A percentile compares a stretch with the other conserved stretches of the same genome.
Conservation (phyloP, 1,140 invertebrate genomes). For the Rhopalosiphum maidis region DNA sequence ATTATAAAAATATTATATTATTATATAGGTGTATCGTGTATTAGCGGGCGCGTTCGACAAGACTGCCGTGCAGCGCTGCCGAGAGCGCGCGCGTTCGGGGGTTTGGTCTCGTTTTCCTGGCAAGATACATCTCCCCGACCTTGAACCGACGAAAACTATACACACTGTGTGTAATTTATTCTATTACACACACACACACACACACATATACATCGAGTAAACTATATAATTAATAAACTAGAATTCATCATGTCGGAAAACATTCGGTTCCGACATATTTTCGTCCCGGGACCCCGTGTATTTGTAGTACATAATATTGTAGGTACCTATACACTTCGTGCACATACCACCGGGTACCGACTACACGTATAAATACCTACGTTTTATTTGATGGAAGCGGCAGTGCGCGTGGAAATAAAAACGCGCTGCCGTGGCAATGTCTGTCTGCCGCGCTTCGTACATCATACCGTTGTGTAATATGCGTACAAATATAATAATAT, state of each 20-base stretch:
- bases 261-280: constrained; percentile 11
- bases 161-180: constrained; percentile 25
- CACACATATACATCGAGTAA: background rate
- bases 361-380: background rate
- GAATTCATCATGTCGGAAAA: constrained; percentile 36
- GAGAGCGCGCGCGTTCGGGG: background rate
- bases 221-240: constrained; percentile 44
- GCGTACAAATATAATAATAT: background rate
- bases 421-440: background rate
- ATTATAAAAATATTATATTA: background rate
- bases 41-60: background rate
- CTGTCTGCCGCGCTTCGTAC: background rate
- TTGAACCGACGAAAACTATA: constrained; percentile 35
- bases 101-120: constrained; percentile 24
- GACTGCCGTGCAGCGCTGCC: background rate
- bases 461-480: background rate
- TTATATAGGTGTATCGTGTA: background rate
- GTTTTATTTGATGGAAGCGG: background rate
- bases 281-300: too few species aligned
- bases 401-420: background rate
- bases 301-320: too few species aligned
- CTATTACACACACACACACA: background rate
- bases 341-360: background rate
- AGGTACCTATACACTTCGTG: background rate
- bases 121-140: background rate